phyloP scores from a whole-genome alignment of 2,888 invertebrate genomes.

The Zygothrica quintamaculata region DNA sequence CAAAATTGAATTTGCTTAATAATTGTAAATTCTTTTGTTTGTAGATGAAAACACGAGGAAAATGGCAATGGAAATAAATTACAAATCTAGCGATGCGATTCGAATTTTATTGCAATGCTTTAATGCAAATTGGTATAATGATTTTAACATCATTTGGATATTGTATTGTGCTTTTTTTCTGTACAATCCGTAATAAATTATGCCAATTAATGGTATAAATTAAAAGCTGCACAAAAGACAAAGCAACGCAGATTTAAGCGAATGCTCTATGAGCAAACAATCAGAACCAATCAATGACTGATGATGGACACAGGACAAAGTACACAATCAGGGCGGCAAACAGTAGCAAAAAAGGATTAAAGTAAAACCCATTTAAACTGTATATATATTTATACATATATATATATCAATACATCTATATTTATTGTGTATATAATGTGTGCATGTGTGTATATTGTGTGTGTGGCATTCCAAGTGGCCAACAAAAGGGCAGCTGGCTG shows the following conservation, averaged over 20 bases:
- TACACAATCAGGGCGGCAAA: slow-evolving; percentile 64
- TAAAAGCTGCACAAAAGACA: slow-evolving; percentile 54
- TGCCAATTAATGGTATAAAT: slow-evolving; percentile 72
- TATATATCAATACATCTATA: no score
- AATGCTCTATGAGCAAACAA: slow-evolving; percentile 52
- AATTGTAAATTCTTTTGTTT: slow-evolving; percentile 10
- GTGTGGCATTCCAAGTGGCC: slow-evolving; percentile 67
- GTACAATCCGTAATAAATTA: slow-evolving; percentile 66
- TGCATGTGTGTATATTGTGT: slow-evolving; percentile 36
- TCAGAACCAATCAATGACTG: slow-evolving; percentile 73
- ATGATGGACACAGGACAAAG: slow-evolving; percentile 62
- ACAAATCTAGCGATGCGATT: slow-evolving; percentile 9
- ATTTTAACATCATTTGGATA: slow-evolving; percentile 20
- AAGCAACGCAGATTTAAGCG: slow-evolving; percentile 18
- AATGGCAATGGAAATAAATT: slow-evolving; percentile 13
- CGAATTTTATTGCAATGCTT: slow-evolving; percentile 6
- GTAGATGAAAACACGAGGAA: no score
- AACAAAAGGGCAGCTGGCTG: slow-evolving; percentile 75
- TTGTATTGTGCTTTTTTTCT: neutral
- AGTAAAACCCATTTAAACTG: slow-evolving; percentile 75
- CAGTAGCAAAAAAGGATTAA: slow-evolving; percentile 78
- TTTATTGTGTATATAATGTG: slow-evolving; percentile 10
- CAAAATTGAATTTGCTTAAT: no score
- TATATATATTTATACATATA: neutral
- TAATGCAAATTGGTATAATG: slow-evolving; percentile 60